Percentiles rank a stretch among this genome's conserved stretches.
phyloP scores from a whole-genome alignment of 2,797 vertebrate species.

The Centroberyx gerrardi region DNA sequence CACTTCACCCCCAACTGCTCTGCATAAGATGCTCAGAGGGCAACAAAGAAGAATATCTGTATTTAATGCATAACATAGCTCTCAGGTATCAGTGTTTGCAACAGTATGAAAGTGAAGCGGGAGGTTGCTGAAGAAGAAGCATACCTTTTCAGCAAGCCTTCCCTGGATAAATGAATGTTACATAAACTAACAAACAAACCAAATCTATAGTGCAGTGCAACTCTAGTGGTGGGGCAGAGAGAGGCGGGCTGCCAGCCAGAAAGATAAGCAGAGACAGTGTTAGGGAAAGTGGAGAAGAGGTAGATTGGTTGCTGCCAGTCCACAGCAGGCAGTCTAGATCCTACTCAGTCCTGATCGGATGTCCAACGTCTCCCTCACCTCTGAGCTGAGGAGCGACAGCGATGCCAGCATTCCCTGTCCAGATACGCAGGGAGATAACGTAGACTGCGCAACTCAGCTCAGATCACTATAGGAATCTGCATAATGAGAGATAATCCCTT shows the following conservation, averaged over 20 bases:
- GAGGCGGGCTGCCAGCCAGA: conserved; percentile 37
- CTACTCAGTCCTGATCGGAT: conserved; percentile 52
- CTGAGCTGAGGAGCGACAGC: conserved; percentile 24
- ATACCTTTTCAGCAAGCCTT: not conserved
- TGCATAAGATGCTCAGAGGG: not conserved
- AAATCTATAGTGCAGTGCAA: not conserved
- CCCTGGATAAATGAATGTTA: not conserved
- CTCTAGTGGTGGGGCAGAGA: not conserved
- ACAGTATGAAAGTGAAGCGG: conserved; percentile 21
- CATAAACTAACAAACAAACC: conserved; percentile 7
- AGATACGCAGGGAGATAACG: conserved; percentile 1
- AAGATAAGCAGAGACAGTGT: conserved; percentile 19
- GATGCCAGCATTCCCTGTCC: conserved; percentile 15
- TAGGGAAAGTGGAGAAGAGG: conserved; percentile 34
- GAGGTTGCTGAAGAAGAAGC: not conserved
- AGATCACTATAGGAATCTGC: conserved; percentile 23
- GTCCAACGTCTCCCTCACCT: conserved; percentile 45
- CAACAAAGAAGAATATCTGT: not conserved
- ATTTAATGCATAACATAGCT: not conserved
- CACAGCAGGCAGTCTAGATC: conserved; percentile 46
- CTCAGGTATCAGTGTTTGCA: conserved; percentile 14
- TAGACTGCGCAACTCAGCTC: not conserved
- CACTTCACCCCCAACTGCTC: conserved; percentile 3
- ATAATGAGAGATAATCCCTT: conserved; percentile 49
- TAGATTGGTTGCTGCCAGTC: conserved; percentile 43